Conservation (phyloP, 2,113 vertebrate species). For the Gallinago media region DNA sequence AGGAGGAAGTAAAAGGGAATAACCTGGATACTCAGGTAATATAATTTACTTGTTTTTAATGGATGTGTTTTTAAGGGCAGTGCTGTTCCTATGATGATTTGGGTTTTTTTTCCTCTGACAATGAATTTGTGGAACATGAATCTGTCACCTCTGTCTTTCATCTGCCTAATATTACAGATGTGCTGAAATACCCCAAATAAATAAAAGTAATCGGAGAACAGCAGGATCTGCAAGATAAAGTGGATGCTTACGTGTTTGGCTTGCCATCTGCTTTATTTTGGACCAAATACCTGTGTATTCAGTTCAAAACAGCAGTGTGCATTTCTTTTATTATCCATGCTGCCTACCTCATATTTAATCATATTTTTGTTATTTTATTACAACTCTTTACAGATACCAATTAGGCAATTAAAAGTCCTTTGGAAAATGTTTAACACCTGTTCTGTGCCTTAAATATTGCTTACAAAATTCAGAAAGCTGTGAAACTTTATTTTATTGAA, state of each 20-base stretch:
- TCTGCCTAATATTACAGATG: slow-evolving; percentile 53
- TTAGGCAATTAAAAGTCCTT: slow-evolving; percentile 37
- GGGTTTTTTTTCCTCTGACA: neutral
- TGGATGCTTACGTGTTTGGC: slow-evolving; percentile 38
- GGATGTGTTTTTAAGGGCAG: neutral
- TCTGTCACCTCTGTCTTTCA: slow-evolving; percentile 37
- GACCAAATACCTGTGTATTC: slow-evolving; percentile 12
- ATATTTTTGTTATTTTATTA: slow-evolving; percentile 65
- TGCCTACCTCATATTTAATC: slow-evolving; percentile 59
- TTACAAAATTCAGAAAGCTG: neutral
- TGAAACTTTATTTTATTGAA: slow-evolving; percentile 24
- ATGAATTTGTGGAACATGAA: neutral
- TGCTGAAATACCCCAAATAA: slow-evolving; percentile 46
- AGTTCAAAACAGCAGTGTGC: neutral
- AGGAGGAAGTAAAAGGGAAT: neutral
- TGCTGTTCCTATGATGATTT: neutral
- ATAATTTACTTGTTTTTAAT: neutral
- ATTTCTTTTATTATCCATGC: slow-evolving; percentile 40
- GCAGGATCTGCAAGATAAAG: slow-evolving; percentile 61
- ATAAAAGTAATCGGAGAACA: slow-evolving; percentile 49
- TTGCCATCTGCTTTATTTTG: slow-evolving; percentile 68
- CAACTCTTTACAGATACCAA: slow-evolving; percentile 33
- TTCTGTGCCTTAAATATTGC: slow-evolving; percentile 7
- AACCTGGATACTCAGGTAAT: neutral
- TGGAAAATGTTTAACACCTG: slow-evolving; percentile 45